phyloP scores from a whole-genome alignment of 2,888 invertebrate genomes.

The Brenthis daphne region DNA sequence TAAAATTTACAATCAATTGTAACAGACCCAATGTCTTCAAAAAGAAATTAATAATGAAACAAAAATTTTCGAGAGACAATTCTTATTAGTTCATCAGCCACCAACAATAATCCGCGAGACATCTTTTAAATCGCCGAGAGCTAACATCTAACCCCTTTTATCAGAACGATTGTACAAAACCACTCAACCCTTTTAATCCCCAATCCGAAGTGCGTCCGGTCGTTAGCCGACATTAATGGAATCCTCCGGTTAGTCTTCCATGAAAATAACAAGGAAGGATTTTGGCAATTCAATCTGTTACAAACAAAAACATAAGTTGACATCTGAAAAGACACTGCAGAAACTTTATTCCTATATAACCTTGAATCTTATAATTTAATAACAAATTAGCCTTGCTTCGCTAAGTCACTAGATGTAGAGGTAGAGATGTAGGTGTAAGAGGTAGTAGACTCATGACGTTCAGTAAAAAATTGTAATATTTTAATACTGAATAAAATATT shows the following conservation, averaged over 20 bases:
- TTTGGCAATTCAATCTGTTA: constrained; percentile 62
- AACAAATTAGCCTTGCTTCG: too few relatives aligned
- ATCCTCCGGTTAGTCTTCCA: constrained; percentile 73
- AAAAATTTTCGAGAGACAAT: constrained; percentile 40
- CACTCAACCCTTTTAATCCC: constrained; percentile 82
- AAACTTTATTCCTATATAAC: not conserved
- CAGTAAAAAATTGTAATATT: too few relatives aligned
- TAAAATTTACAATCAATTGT: not conserved
- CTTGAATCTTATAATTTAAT: not conserved
- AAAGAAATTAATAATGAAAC: constrained; percentile 11
- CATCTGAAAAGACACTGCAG: constrained; percentile 16
- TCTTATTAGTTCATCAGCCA: constrained; percentile 56
- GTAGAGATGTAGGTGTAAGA: too few relatives aligned
- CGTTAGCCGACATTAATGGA: constrained; percentile 81
- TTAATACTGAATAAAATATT: too few relatives aligned
- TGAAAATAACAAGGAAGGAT: constrained; percentile 77
- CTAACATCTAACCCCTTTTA: constrained; percentile 76
- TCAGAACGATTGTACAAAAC: constrained; percentile 80
- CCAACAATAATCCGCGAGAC: constrained; percentile 65
- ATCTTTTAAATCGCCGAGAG: constrained; percentile 78
- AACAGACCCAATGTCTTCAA: constrained; percentile 3
- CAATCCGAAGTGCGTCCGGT: constrained; percentile 79
- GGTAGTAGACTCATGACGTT: too few relatives aligned
- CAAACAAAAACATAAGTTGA: constrained; percentile 48
- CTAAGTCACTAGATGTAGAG: too few relatives aligned